Evolutionary conservation across 2,888 invertebrate genomes (phyloP).

Genomic region (Cerastis rubricosa): DNA sequence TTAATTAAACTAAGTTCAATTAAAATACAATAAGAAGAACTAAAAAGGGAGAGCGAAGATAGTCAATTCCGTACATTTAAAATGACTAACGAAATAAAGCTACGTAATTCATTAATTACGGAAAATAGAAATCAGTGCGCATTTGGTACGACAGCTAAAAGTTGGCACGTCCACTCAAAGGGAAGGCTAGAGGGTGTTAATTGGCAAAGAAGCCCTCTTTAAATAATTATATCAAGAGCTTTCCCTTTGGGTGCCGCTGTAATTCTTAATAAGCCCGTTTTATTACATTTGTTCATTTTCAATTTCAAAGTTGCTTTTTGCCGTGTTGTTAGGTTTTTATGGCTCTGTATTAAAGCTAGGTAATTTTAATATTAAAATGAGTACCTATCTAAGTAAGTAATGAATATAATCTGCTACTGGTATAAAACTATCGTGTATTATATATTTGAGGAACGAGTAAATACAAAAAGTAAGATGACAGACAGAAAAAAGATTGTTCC

Average conservation of each 20-base stretch:
- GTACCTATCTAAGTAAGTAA: background rate
- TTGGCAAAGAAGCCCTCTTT: constrained; percentile 70
- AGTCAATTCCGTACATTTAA: background rate
- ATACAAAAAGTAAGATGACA: background rate
- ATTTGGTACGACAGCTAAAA: constrained; percentile 46
- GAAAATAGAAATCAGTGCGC: constrained; percentile 37
- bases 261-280: constrained; percentile 62
- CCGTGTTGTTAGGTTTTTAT: background rate
- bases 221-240: constrained; percentile 75
- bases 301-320: constrained; percentile 14
- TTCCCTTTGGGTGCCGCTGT: constrained; percentile 49
- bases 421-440: background rate
- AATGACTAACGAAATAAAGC: constrained; percentile 7
- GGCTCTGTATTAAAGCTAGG: background rate
- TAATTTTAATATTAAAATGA: background rate
- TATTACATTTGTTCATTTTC: constrained; percentile 62
- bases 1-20: background rate
- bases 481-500: background rate
- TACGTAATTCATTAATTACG: constrained; percentile 1
- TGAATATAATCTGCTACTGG: background rate
- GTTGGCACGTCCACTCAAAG: constrained; percentile 55
- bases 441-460: background rate
- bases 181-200: constrained; percentile 72
- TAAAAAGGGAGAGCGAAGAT: background rate
- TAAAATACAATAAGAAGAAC: background rate